Conservation (phyloP, 2,113 vertebrate species). For the Bubo scandiacus region DNA sequence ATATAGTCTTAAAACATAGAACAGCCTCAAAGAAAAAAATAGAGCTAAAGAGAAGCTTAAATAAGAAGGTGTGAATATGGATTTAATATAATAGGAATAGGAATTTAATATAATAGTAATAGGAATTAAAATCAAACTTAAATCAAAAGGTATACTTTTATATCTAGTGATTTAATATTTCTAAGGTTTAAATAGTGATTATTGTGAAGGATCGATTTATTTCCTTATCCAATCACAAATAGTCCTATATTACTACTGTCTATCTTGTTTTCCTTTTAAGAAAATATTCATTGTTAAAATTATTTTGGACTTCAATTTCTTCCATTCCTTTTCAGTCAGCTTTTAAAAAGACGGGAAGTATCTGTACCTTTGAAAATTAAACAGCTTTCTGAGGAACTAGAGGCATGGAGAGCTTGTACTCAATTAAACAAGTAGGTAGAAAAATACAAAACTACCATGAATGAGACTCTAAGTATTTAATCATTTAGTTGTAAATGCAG, state of each 20-base stretch:
- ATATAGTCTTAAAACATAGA: neutral
- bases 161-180: neutral
- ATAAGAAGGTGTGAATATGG: neutral
- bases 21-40: neutral
- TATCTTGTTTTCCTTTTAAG: neutral
- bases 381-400: slow-evolving; percentile 88
- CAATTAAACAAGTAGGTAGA: slow-evolving; percentile 76
- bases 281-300: neutral
- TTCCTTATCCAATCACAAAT: neutral
- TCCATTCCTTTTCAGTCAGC: slow-evolving; percentile 81
- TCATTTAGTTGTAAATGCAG: neutral
- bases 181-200: neutral
- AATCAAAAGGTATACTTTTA: neutral
- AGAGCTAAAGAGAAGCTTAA: neutral
- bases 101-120: too few species aligned
- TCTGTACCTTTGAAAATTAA: slow-evolving; percentile 90
- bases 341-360: slow-evolving; percentile 91
- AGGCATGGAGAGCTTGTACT: slow-evolving; percentile 89
- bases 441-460: neutral
- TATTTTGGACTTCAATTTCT: slow-evolving; percentile 1
- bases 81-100: neutral
- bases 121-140: neutral
- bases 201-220: neutral
- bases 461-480: neutral
- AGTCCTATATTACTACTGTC: neutral